These are phyloP conservation scores for Mya arenaria DNA, from an alignment of 1,140 invertebrate species.

Conservation along the genomic window DNA sequence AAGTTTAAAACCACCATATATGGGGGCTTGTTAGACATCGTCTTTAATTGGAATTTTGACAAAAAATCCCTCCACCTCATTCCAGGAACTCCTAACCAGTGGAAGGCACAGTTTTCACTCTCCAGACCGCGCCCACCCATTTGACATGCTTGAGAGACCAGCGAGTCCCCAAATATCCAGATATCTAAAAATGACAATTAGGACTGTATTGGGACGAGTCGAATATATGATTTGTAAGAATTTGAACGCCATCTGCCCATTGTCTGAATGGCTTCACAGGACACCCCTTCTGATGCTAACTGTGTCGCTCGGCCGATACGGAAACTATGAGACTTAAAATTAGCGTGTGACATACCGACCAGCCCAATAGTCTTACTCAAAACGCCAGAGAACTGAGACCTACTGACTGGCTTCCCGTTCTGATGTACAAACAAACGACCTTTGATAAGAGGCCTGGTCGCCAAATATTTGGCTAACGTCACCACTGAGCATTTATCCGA, in stretches of 20 bases:
- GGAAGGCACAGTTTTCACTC: too few relatives aligned
- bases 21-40: too few relatives aligned
- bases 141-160: too few relatives aligned
- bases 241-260: not conserved
- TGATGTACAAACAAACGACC: not conserved
- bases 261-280: not conserved
- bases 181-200: too few relatives aligned
- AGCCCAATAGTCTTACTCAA: not conserved
- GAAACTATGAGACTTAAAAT: not conserved
- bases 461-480: not conserved
- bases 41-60: too few relatives aligned
- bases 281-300: not conserved
- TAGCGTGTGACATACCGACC: not conserved
- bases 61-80: too few relatives aligned
- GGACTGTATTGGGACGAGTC: too few relatives aligned
- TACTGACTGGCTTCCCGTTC: not conserved
- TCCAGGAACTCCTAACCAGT: too few relatives aligned
- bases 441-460: not conserved
- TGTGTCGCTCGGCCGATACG: not conserved
- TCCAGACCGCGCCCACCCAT: too few relatives aligned
- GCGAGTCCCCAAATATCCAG: too few relatives aligned
- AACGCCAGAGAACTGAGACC: not conserved
- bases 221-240: not conserved
- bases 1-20: too few relatives aligned
- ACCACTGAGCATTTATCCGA: not conserved